Conservation (phyloP, 2,797 vertebrate genomes). For the Mus spretus region DNA sequence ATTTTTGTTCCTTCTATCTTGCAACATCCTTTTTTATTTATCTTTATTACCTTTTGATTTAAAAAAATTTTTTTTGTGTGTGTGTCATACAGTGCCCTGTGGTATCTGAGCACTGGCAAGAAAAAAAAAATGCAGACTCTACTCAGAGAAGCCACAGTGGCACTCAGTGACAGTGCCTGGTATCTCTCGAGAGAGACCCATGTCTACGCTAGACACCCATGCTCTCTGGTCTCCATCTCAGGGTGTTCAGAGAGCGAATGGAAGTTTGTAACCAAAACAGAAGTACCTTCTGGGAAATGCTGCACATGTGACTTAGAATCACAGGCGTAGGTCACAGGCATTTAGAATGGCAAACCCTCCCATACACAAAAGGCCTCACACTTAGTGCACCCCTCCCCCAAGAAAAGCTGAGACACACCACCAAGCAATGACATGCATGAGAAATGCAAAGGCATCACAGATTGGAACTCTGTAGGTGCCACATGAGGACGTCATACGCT, state of each 20-base stretch:
- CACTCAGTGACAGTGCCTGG: background rate
- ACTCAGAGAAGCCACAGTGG: background rate
- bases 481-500: background rate
- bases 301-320: background rate
- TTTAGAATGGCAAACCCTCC: background rate
- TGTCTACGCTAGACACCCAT: background rate
- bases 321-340: background rate
- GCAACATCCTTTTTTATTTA: background rate
- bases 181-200: background rate
- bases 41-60: conserved; percentile 26
- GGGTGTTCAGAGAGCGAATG: background rate
- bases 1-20: background rate
- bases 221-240: background rate
- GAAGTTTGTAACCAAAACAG: conserved; percentile 39
- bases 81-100: background rate
- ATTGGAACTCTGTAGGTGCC: background rate
- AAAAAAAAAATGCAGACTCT: background rate
- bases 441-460: background rate
- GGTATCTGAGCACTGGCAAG: background rate
- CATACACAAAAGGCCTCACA: background rate
- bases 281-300: conserved; percentile 9
- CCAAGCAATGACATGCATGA: background rate
- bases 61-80: background rate
- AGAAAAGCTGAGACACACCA: background rate
- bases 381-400: background rate